Conservation (phyloP, 2,797 vertebrate genomes). For the Paguma larvata region DNA sequence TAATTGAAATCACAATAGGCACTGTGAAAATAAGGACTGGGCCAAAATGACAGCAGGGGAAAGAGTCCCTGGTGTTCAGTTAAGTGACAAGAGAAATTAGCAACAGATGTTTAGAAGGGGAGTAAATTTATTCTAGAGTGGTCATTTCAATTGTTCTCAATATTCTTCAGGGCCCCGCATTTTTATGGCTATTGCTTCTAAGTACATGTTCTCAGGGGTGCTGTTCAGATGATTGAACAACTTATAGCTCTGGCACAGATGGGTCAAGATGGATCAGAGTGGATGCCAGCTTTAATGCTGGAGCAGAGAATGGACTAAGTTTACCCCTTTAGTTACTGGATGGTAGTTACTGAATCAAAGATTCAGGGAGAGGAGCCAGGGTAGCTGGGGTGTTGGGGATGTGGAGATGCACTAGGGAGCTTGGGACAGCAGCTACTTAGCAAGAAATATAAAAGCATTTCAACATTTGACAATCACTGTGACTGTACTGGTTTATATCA, state of each 20-base stretch:
- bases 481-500: not conserved
- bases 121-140: not conserved
- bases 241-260: not conserved
- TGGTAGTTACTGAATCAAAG: not conserved
- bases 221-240: not conserved
- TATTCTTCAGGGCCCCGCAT: not conserved
- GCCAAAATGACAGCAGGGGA: constrained; percentile 42
- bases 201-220: not conserved
- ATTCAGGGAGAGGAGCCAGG: not conserved
- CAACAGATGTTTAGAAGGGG: constrained; percentile 61
- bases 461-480: not conserved
- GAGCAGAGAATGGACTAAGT: not conserved
- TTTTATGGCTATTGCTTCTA: not conserved
- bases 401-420: not conserved
- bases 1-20: constrained; percentile 47
- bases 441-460: not conserved
- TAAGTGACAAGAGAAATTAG: constrained; percentile 62
- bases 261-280: not conserved
- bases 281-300: not conserved
- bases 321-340: not conserved
- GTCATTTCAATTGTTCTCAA: not conserved
- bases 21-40: not conserved
- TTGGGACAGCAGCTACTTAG: not conserved
- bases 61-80: not conserved
- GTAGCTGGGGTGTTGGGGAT: not conserved